Evolutionary conservation across 2,888 invertebrate species (phyloP), one percentile per base, ranked within the genome.

Genomic region (Euspilapteryx auroguttella): DNA sequence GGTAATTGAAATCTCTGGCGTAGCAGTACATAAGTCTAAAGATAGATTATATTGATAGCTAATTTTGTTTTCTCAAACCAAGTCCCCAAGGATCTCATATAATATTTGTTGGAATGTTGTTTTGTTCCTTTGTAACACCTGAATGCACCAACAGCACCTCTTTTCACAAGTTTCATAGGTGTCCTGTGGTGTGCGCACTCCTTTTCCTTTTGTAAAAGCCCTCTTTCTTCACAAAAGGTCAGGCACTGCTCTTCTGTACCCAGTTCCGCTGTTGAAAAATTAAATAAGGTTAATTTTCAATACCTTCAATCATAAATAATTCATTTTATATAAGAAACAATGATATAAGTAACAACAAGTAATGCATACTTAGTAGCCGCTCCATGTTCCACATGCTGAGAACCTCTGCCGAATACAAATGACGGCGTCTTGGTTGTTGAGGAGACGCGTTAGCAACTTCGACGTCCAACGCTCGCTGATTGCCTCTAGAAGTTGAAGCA

Each of bases 11-110:
- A 9, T 12, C 3, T 3, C 27, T 20, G 5, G 30, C 30, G 20
- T 24, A 32, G 11, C 12, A 8, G 24, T 34, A 34, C 25, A 34
- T 34, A 8, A 34, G 12, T 15, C 30, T 30, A 23, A 27, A 36
- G 2, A 34, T 24, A 23, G 21, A 15, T 15, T n/a, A n/a, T n/a
- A n/a, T 14, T 9, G 12, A 36, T 8, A 5, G 12, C 4, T 10
- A 33, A 31, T 29, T 31, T 32, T 5, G 24, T 15, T 14, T 36
- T 34, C 12, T 33, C 32, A 20, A 34, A 36, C 29, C 28, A 36
- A 2, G 34, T 36, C 7, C 29, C 32, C 23, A 8, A 11, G 4
- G 24, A 3, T 12, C 27, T n/a, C 7, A 24, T 15, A 4, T 11
- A 8, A 8, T 4, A 12, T 13, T 24, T 24, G 13, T 4, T 8